Evolutionary conservation across 2,797 vertebrate species (phyloP).

Genomic region (Parauchenoglanis punctatus): DNA sequence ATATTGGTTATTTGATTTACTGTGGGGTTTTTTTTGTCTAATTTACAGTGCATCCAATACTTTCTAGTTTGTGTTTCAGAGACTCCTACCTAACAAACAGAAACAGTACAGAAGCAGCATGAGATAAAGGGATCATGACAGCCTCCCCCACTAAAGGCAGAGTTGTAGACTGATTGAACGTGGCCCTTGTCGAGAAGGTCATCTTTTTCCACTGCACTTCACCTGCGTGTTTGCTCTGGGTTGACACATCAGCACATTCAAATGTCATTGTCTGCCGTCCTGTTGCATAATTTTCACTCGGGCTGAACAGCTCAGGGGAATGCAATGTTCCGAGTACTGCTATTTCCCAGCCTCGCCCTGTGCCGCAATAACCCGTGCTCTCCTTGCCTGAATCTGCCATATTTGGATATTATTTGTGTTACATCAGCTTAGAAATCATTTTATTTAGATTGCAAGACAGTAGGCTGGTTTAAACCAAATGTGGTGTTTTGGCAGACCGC

Average conservation of each 20-base stretch:
- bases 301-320: conserved; percentile 47
- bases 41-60: background rate
- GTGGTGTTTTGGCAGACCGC: conserved; percentile 33
- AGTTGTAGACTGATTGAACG: conserved; percentile 52
- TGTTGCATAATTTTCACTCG: conserved; percentile 66
- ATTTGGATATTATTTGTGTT: conserved; percentile 62
- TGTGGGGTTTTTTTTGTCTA: background rate
- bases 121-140: conserved; percentile 41
- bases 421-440: conserved; percentile 33
- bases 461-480: conserved; percentile 43
- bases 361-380: conserved; percentile 28
- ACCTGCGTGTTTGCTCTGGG: conserved; percentile 64
- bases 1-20: conserved; percentile 10
- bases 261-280: conserved; percentile 72
- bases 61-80: conserved; percentile 12
- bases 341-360: conserved; percentile 40
- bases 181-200: conserved; percentile 74
- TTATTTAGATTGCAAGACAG: conserved; percentile 40
- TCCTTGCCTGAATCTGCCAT: conserved; percentile 48
- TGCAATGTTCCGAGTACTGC: conserved; percentile 50
- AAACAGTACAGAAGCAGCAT: conserved; percentile 21
- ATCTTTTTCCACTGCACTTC: conserved; percentile 73
- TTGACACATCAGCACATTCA: conserved; percentile 72
- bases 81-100: background rate
- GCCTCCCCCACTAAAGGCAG: conserved; percentile 23